These are phyloP conservation scores for Sarcophaga carnaria DNA, from an alignment of 2,888 invertebrate species.

Conservation along the genomic window DNA sequence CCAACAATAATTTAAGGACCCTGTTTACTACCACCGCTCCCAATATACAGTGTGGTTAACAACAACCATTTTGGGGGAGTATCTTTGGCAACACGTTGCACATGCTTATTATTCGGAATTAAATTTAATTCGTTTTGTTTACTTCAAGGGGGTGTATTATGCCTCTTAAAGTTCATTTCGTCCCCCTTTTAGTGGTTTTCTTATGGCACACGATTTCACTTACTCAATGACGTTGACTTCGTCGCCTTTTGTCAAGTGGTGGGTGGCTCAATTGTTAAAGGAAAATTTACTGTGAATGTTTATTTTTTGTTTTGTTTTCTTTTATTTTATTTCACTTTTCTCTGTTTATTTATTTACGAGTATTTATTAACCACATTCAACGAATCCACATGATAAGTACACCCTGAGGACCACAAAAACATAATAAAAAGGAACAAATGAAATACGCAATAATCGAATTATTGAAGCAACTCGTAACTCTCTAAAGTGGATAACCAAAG, in stretches of 20 bases:
- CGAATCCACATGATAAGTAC: constrained; percentile 57
- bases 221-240: neutral
- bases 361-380: constrained; percentile 63
- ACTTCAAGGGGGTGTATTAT: constrained; percentile 54
- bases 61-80: constrained; percentile 41
- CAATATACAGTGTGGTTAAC: neutral
- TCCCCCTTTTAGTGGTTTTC: constrained; percentile 40
- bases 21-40: neutral
- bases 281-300: constrained; percentile 38
- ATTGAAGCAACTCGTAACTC: constrained; percentile 7
- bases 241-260: constrained; percentile 32
- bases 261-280: constrained; percentile 54
- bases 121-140: constrained; percentile 41
- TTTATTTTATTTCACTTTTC: constrained; percentile 9
- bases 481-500: neutral
- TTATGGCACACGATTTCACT: constrained; percentile 62
- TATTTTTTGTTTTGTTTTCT: constrained; percentile 17
- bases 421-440: constrained; percentile 22
- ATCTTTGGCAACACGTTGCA: constrained; percentile 51
- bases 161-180: constrained; percentile 25
- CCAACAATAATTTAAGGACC: neutral
- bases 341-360: constrained; percentile 26
- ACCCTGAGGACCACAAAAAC: constrained; percentile 55
- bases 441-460: constrained; percentile 58
- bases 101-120: constrained; percentile 6